Evolutionary conservation across 2,888 invertebrate genomes (phyloP).

Genomic region (Diplolepis rosae): DNA sequence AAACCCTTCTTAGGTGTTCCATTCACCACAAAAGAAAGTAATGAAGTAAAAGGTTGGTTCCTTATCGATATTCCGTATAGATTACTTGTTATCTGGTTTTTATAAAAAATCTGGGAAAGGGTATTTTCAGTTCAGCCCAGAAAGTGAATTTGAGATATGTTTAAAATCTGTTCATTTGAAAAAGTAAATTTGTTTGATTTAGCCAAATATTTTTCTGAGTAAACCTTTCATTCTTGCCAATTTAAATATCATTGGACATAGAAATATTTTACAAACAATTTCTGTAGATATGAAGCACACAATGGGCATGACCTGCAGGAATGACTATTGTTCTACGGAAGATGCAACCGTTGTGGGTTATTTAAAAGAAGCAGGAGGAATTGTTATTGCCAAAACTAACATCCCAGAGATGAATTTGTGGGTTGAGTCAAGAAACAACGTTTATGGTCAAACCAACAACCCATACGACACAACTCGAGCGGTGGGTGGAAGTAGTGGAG

Average conservation of each 20-base stretch:
- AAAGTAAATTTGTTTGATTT: no score
- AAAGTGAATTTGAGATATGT: no score
- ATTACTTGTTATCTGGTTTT: no score
- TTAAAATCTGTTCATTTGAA: no score
- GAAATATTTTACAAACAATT: no score
- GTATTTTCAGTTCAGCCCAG: no score
- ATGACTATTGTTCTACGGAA: conserved; percentile 77
- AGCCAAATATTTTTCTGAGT: no score
- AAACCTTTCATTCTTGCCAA: no score
- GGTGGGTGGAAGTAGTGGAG: conserved; percentile 95
- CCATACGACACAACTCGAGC: conserved; percentile 91
- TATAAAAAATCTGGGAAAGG: no score
- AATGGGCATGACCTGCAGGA: conserved; percentile 80
- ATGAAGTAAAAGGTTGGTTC: conserved; percentile 81
- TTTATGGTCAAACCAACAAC: conserved; percentile 93
- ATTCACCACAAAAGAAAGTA: conserved; percentile 93
- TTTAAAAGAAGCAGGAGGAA: conserved; percentile 87
- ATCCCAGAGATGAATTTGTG: conserved; percentile 96
- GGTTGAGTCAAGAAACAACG: conserved; percentile 90
- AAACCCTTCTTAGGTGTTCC: conserved; percentile 94
- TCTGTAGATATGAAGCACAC: conserved; percentile 77
- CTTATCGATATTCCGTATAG: neutral
- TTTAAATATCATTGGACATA: conserved; percentile 19
- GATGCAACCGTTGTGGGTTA: conserved; percentile 87
- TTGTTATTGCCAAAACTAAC: conserved; percentile 92